phyloP scores from a whole-genome alignment of 2,797 vertebrate species.

The Chelon labrosus region DNA sequence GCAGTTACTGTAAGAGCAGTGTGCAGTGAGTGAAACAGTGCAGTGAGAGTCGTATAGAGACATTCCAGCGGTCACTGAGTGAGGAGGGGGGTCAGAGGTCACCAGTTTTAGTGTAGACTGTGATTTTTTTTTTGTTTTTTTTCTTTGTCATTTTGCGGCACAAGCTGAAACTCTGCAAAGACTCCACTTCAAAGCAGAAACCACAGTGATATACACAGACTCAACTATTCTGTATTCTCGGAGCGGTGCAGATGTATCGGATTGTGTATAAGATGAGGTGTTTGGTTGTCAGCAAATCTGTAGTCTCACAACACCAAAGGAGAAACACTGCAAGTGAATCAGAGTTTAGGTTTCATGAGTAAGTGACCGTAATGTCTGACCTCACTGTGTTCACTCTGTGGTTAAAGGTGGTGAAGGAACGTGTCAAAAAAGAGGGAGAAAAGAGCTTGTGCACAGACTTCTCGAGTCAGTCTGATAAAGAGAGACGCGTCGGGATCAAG shows the following conservation, averaged over 20 bases:
- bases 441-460: conserved; percentile 80
- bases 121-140: conserved; percentile 1
- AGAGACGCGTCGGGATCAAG: conserved; percentile 51
- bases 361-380: conserved; percentile 53
- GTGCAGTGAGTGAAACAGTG: conserved; percentile 66
- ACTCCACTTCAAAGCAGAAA: conserved; percentile 38
- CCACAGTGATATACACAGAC: conserved; percentile 1
- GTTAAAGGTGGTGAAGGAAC: conserved; percentile 63
- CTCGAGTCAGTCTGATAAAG: conserved; percentile 55
- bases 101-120: conserved; percentile 37
- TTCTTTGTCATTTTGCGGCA: conserved; percentile 39
- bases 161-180: conserved; percentile 54
- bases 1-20: conserved; percentile 60
- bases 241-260: conserved; percentile 36
- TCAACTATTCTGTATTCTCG: conserved; percentile 26
- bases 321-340: conserved; percentile 28
- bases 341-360: conserved; percentile 17
- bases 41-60: conserved; percentile 67
- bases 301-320: conserved; percentile 37
- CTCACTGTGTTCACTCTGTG: conserved; percentile 56
- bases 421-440: conserved; percentile 60
- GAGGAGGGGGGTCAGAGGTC: conserved; percentile 57
- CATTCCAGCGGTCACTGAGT: conserved; percentile 75
- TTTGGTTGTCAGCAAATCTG: conserved; percentile 39
- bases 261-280: conserved; percentile 41